Evolutionary conservation across 1,140 invertebrate species (phyloP), one percentile per base, ranked within the genome.

Genomic region (Drosophila malerkotliana): DNA sequence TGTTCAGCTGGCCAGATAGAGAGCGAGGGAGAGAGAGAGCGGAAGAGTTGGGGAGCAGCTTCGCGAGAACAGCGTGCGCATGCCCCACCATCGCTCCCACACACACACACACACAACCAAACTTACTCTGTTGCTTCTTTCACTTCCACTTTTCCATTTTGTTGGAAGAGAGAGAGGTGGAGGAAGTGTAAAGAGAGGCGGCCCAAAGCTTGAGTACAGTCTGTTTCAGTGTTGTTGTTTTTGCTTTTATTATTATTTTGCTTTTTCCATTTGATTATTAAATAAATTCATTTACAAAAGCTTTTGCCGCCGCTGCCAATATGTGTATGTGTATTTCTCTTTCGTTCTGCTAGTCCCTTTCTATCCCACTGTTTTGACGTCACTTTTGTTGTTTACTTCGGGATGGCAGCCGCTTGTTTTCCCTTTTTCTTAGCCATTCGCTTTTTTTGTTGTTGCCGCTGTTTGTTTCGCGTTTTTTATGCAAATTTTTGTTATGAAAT

Each of bases 401-500:
- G 44, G 41, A 44, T 44, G 5, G 15, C 41, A 7, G 41, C 14
- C 41, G 60, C 54, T 83, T 84, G 72, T 59, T 88, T 88, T 89
- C 79, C 63, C 10, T 37, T 66, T 82, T 89, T 82, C 69, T 58
- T 75, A 69, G 61, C 49, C 57, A 56, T 81, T 79, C 44, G 52
- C 71, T 45, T 32, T 59, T 37, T 51, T 85, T 58, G 58, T 61
- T 60, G 32, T 59, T 72, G 26, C 67, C 58, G 55, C 61, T 56
- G 30, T 56, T 26, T 56, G 28, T 75, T 61, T 59, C 62, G 67
- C 30, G 49, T 60, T 63, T 75, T 74, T 63, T 64, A 79, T 88
- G 83, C 82, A 88, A 82, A 87, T 87, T 88, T 72, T 66, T 87
- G 82, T 87, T 87, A 87, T 87, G 78, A 87, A 87, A 87, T 87